Conservation (phyloP, 2,797 vertebrate species). For the Leucoraja ocellata region DNA sequence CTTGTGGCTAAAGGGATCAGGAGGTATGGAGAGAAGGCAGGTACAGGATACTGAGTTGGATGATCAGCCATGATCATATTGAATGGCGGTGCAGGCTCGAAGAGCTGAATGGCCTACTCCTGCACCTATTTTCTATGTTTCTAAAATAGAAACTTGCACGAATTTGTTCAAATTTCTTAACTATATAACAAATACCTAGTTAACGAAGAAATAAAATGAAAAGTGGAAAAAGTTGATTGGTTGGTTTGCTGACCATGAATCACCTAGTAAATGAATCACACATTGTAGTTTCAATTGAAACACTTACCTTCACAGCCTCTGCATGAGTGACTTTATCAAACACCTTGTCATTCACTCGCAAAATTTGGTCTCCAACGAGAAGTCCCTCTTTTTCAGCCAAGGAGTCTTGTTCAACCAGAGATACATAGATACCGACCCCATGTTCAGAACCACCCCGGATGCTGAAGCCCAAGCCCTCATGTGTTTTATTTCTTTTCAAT, state of each 20-base stretch:
- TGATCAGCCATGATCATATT: too few species aligned
- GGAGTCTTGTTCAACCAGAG: conserved; percentile 88
- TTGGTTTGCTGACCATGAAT: background rate
- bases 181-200: background rate
- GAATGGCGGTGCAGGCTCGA: too few species aligned
- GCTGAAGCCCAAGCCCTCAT: conserved; percentile 92
- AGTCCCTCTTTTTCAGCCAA: conserved; percentile 88
- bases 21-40: too few species aligned
- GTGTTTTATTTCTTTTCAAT: conserved; percentile 81
- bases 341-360: conserved; percentile 86
- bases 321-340: conserved; percentile 83
- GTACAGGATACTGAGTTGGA: too few species aligned
- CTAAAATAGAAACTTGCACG: background rate
- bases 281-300: background rate
- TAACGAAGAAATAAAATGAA: background rate
- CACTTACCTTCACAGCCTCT: conserved; percentile 84
- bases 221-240: background rate
- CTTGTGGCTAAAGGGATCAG: too few species aligned
- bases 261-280: too few species aligned
- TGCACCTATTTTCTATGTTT: too few species aligned
- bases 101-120: too few species aligned
- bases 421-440: conserved; percentile 93
- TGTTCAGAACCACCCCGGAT: conserved; percentile 94
- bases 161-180: background rate
- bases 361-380: conserved; percentile 85